These are phyloP conservation scores for Diogma glabrata DNA, from an alignment of 2,888 invertebrate genomes.

Conservation along the genomic window DNA sequence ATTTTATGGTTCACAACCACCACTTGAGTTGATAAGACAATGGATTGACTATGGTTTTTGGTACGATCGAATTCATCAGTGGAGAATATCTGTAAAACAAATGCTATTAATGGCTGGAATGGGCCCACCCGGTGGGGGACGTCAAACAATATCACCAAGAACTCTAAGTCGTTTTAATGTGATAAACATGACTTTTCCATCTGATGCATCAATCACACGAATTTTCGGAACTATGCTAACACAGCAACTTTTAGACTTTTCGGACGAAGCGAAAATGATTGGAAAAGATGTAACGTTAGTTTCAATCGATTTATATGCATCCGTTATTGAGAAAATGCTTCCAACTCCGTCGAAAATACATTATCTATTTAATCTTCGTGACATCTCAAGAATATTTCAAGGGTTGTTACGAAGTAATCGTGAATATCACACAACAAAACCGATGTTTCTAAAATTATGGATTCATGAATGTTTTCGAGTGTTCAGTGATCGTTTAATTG, in stretches of 20 bases:
- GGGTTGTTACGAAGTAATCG: conserved; percentile 67
- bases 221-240: conserved; percentile 78
- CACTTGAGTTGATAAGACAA: conserved; percentile 69
- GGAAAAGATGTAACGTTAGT: conserved; percentile 57
- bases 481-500: conserved; percentile 71
- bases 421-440: conserved; percentile 62
- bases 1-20: conserved; percentile 78
- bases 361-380: conserved; percentile 78
- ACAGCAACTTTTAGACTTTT: conserved; percentile 66
- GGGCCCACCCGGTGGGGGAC: conserved; percentile 80
- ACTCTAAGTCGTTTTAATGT: conserved; percentile 67
- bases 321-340: conserved; percentile 58
- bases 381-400: conserved; percentile 77
- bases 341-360: conserved; percentile 86
- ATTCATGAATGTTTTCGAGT: conserved; percentile 77
- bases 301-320: conserved; percentile 66
- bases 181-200: conserved; percentile 72
- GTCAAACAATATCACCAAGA: conserved; percentile 65
- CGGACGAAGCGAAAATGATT: conserved; percentile 62
- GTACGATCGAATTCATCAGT: conserved; percentile 74
- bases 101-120: conserved; percentile 70
- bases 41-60: conserved; percentile 87
- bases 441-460: conserved; percentile 67
- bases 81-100: conserved; percentile 62
- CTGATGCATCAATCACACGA: conserved; percentile 59